phyloP scores from a whole-genome alignment of 2,113 vertebrate genomes.

The Junco hyemalis region DNA sequence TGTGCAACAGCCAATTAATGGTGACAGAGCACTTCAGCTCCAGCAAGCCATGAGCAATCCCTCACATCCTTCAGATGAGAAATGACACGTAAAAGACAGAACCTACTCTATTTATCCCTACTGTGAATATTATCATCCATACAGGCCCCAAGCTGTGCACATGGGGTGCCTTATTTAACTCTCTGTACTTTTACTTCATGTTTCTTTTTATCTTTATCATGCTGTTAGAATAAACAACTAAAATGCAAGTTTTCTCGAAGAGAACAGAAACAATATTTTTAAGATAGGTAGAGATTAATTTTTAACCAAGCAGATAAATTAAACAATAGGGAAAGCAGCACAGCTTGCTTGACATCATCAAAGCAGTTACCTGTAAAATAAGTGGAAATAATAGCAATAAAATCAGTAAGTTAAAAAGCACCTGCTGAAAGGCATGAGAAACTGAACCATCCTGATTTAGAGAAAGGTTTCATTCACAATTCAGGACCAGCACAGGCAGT shows the following conservation, averaged over 20 bases:
- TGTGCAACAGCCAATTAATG: background rate
- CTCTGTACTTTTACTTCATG: background rate
- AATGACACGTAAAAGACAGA: background rate
- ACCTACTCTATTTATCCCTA: background rate
- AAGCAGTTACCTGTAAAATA: background rate
- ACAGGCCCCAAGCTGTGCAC: background rate
- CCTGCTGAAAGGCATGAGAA: background rate
- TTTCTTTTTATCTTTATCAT: background rate
- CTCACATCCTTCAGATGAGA: background rate
- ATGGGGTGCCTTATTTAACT: background rate
- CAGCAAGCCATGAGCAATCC: background rate
- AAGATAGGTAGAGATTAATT: background rate
- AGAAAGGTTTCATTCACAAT: background rate
- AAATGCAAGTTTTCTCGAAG: background rate
- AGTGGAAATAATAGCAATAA: background rate
- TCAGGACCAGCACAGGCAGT: background rate
- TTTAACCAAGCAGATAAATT: background rate
- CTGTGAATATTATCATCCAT: background rate
- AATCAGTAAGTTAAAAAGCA: background rate
- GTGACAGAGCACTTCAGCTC: background rate
- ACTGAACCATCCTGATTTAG: background rate
- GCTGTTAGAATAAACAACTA: background rate
- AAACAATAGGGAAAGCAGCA: background rate
- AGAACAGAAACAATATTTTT: background rate
- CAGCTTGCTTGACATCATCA: background rate